Base-by-base conservation (phyloP, 2,797 vertebrate genomes). In the Brachyalestes nurse region DNA sequence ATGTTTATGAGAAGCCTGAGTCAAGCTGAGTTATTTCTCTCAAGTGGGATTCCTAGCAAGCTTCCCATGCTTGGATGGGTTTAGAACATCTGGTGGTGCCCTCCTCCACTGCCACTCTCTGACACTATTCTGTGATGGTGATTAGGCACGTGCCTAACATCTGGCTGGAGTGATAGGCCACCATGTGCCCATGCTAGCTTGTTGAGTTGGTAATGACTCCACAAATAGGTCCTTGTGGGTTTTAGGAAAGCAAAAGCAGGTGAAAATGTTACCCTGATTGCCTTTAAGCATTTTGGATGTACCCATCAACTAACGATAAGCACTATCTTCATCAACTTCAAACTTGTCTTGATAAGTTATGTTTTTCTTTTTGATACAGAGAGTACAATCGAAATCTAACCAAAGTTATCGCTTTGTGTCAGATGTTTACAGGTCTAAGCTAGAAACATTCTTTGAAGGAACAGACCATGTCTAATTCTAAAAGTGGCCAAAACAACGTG, bases 131-230 rank as follows among this genome's bases (percentile, higher is more conserved):
- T 55, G 57, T 70, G 80, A 75, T 66, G 64, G 9, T 61, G 51
- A 71, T 66, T 65, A 79, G 12, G 34, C 55, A 61, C 58, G 66
- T 66, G 49, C n/a, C 73, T 72, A 51, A 81, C 81, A 82, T 87
- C 81, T 87, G 84, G 73, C 40, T 21, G 14, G 51, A 70, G 28
- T 5, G 75, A 78, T 83, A 82, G 67, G 72, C 58, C 57, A 17
- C 71, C 47, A 45, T 69, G 74, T 69, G 40, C 70, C 72, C 19
- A 13, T 34, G 64, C 25, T 70, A 62, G 17, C 58, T 61, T 53
- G 64, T 25, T 65, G 60, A 40, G 74, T 75, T 78, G 47, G 80
- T 70, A 77, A 71, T 65, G 70, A 55, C n/a, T 77, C 23, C 12
- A 13, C 57, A 77, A 58, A 75, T 51, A 72, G 34, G 57, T 79